Percentiles rank a stretch among this genome's conserved stretches.
Conservation (phyloP, 2,113 vertebrate genomes). For the Fregetta grallaria region DNA sequence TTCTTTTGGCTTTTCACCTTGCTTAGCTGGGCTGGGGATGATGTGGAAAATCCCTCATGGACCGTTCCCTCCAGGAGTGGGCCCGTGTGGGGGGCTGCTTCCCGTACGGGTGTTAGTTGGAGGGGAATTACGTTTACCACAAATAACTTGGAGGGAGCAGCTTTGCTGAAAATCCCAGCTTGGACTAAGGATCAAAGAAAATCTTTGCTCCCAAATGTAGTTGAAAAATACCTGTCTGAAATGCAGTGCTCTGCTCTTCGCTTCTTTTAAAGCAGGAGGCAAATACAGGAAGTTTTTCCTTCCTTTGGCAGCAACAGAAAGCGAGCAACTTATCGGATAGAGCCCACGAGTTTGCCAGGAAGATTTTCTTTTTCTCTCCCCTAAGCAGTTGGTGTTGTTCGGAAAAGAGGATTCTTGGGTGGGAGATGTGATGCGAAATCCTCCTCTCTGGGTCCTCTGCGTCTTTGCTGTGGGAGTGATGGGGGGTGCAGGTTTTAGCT, state of each 20-base stretch:
- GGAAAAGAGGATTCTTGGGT: background rate
- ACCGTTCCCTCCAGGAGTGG: background rate
- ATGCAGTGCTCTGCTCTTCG: background rate
- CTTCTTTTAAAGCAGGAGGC: background rate
- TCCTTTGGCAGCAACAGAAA: background rate
- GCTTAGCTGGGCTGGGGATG: background rate
- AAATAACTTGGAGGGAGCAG: background rate
- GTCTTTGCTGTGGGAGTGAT: background rate
- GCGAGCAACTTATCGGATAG: accelerated
- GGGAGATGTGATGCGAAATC: background rate
- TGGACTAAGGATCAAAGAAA: background rate
- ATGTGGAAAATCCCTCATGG: background rate
- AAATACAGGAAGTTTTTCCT: background rate
- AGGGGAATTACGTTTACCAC: background rate
- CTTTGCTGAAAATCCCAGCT: background rate
- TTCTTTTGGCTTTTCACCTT: background rate
- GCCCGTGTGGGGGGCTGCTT: accelerated
- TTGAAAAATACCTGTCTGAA: background rate
- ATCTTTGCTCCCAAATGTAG: background rate
- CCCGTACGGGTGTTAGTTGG: background rate
- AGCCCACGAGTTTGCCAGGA: background rate
- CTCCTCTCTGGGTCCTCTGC: background rate
- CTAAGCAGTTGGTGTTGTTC: background rate
- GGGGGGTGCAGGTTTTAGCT: background rate
- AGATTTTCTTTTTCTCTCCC: background rate